Conservation (phyloP, 1,140 invertebrate genomes). For the Caenorhabditis briggsae region DNA sequence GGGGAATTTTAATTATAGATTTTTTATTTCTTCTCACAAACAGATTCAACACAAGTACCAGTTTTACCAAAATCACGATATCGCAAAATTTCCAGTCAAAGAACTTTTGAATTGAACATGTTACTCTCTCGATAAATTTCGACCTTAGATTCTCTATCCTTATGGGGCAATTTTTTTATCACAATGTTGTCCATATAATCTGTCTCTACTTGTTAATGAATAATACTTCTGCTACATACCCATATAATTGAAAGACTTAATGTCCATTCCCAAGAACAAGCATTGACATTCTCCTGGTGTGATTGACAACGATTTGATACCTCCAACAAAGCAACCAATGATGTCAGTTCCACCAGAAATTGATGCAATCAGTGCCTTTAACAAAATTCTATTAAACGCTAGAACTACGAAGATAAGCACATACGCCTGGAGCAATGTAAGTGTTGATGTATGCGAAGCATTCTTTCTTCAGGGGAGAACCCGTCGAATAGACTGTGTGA, state of each 20-base stretch:
- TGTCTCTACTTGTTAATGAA: too few species aligned
- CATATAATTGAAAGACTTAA: conserved; percentile 79
- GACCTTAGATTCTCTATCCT: too few species aligned
- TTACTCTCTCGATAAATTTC: too few species aligned
- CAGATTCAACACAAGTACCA: too few species aligned
- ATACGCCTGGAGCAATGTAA: conserved; percentile 81
- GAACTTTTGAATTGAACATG: too few species aligned
- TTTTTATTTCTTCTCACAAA: too few species aligned
- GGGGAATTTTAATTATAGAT: too few species aligned
- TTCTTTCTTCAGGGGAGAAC: conserved; percentile 81
- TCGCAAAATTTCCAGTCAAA: too few species aligned
- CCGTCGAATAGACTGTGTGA: conserved; percentile 81
- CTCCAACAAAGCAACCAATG: conserved; percentile 82
- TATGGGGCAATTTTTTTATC: too few species aligned
- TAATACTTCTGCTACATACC: conserved; percentile 78
- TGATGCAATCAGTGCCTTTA: conserved; percentile 80
- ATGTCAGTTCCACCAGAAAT: conserved; percentile 82
- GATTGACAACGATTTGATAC: conserved; percentile 80
- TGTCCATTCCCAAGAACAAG: conserved; percentile 80
- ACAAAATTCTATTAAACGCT: neutral
- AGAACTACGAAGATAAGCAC: conserved; percentile 13
- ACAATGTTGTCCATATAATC: too few species aligned
- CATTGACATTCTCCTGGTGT: conserved; percentile 81
- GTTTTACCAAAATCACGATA: too few species aligned
- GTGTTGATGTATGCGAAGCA: conserved; percentile 82